A percentile compares a stretch with the other conserved stretches of the same genome.
These are phyloP conservation scores for Cephus rjabovi DNA, from an alignment of 2,888 invertebrate genomes.

Conservation along the genomic window DNA sequence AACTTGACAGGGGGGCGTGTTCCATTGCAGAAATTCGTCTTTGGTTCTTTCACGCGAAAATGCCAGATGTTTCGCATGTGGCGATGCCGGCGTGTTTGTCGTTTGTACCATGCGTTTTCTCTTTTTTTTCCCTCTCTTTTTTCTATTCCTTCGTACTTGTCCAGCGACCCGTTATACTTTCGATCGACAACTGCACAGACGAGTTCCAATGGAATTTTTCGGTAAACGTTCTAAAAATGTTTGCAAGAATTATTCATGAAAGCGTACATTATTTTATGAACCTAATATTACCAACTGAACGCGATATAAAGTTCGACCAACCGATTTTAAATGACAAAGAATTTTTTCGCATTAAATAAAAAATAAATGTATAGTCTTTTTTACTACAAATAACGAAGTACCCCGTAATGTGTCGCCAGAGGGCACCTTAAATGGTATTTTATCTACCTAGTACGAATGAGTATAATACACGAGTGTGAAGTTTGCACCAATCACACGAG, in stretches of 20 bases:
- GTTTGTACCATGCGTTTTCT: conserved; percentile 28
- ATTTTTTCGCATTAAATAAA: no score
- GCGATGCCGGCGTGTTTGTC: conserved; percentile 39
- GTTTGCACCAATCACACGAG: no score
- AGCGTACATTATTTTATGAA: background rate
- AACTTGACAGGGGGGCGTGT: conserved; percentile 64
- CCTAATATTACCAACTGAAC: background rate
- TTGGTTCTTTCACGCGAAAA: conserved; percentile 62
- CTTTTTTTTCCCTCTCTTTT: conserved; percentile 17
- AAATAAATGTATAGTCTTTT: no score
- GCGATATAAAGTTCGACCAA: no score
- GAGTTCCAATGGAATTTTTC: background rate
- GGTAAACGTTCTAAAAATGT: background rate
- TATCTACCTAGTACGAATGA: no score
- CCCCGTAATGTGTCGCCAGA: no score
- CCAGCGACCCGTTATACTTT: background rate
- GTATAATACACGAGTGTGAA: no score
- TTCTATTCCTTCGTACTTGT: conserved; percentile 7
- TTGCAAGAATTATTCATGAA: no score
- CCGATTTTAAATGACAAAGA: no score
- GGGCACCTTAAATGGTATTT: no score
- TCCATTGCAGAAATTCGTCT: conserved; percentile 64
- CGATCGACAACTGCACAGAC: background rate
- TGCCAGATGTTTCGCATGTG: conserved; percentile 67
- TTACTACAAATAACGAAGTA: no score